Evolutionary conservation across 2,113 vertebrate genomes (phyloP), one percentile per base, ranked within the genome.

Genomic region (Esox niger): DNA sequence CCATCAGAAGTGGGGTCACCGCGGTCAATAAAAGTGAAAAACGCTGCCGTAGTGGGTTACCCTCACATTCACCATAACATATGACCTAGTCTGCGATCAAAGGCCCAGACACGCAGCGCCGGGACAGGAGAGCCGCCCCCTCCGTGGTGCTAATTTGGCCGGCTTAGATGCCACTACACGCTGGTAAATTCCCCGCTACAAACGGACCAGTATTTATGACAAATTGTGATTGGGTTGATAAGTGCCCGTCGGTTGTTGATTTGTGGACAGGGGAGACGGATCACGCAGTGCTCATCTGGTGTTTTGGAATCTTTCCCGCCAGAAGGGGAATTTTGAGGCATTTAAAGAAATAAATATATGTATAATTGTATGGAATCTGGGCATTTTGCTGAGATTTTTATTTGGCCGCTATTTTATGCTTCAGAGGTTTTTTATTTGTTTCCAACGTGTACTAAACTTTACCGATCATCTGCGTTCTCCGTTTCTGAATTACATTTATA

Each of bases 1-100:
- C 80, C 27, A 61, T 77, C 47, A 57, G 77, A 81, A 80, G 65
- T n/a, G 64, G 70, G 89, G 82, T 82, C 87, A 80, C 47, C 4
- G 71, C 20, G 62, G 79, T 87, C 86, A 79, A 89, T 90, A 89
- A 89, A 89, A 89, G 84, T 87, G 88, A 88, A 86, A 89, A 87
- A 89, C 84, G 86, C 81, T 84, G 73, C 29, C 23, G 86, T 82
- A 82, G 74, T 23, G 29, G 86, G 77, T 73, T 70, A 73, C 71
- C 68, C 71, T 70, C 47, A 66, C 69, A 75, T 4, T 86, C 80
- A 71, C 81, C 79, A 69, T 87, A 88, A 88, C 85, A 90, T 86
- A 83, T 91, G 88, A 84, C 75, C 69, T 80, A 55, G 71, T 72
- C 80, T 52, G 63, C 74, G 85, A 88, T 90, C 86, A 90, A 89